Evolutionary conservation across 2,888 invertebrate species (phyloP).

Genomic region (Esperia sulphurella): DNA sequence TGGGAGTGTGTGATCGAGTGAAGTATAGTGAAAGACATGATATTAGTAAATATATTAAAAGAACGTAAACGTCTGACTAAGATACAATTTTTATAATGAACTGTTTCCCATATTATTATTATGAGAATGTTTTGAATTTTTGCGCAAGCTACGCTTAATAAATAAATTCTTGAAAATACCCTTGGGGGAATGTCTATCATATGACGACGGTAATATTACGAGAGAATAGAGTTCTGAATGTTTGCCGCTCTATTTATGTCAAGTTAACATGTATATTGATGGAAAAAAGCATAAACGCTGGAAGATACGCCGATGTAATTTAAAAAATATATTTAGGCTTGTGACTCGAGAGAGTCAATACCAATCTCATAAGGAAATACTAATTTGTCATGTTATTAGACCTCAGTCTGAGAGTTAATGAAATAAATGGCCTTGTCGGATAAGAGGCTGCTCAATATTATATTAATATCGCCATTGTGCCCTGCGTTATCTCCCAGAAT

Average conservation of each 20-base stretch:
- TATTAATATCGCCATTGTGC: no score
- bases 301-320: no score
- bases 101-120: background rate
- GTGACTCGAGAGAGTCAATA: no score
- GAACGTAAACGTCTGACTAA: background rate
- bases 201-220: background rate
- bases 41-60: background rate
- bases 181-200: background rate
- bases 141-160: background rate
- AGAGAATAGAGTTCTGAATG: background rate
- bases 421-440: no score
- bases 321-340: no score
- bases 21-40: background rate
- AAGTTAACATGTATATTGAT: no score
- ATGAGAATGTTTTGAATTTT: background rate
- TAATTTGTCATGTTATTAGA: no score
- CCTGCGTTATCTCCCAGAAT: no score
- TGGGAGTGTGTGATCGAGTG: background rate
- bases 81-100: background rate
- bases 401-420: no score
- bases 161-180: background rate
- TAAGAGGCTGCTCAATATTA: no score
- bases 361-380: no score
- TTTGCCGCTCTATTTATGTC: background rate
- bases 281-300: no score